Conservation (phyloP, 2,888 invertebrate genomes). For the Luperina testacea region DNA sequence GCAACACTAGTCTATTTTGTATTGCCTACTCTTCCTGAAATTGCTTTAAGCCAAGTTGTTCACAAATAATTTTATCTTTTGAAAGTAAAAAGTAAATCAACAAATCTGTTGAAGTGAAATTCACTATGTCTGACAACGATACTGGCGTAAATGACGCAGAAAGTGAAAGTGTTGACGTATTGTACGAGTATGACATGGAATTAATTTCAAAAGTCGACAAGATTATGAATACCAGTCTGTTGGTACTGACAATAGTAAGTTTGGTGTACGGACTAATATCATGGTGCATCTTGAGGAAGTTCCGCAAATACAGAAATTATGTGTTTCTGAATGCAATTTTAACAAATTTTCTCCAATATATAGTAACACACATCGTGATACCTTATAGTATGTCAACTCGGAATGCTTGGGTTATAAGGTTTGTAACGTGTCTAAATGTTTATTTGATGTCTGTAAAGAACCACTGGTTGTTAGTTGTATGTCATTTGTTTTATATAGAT, state of each 20-base stretch:
- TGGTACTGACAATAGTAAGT: neutral
- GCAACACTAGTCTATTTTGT: neutral
- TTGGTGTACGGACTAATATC: constrained; percentile 3
- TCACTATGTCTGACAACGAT: neutral
- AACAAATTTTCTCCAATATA: neutral
- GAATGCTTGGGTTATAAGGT: neutral
- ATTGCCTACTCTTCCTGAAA: neutral
- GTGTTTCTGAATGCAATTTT: constrained; percentile 5
- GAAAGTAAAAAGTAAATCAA: neutral
- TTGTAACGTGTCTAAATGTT: neutral
- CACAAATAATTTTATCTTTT: neutral
- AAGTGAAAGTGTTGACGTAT: neutral
- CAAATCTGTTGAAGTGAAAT: neutral
- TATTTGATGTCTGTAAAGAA: constrained; percentile 7
- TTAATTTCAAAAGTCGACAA: neutral
- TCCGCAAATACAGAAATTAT: constrained; percentile 1
- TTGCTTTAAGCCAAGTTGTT: neutral
- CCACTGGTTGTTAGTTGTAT: constrained; percentile 14
- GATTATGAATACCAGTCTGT: neutral
- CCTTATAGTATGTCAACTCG: neutral
- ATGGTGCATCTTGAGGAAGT: constrained; percentile 9
- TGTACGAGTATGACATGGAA: neutral
- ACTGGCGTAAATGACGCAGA: neutral
- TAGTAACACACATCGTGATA: neutral
- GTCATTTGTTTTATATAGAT: constrained; percentile 19